These are phyloP conservation scores for Hemichromis elongatus DNA, from an alignment of 2,113 vertebrate species.

Conservation along the genomic window DNA sequence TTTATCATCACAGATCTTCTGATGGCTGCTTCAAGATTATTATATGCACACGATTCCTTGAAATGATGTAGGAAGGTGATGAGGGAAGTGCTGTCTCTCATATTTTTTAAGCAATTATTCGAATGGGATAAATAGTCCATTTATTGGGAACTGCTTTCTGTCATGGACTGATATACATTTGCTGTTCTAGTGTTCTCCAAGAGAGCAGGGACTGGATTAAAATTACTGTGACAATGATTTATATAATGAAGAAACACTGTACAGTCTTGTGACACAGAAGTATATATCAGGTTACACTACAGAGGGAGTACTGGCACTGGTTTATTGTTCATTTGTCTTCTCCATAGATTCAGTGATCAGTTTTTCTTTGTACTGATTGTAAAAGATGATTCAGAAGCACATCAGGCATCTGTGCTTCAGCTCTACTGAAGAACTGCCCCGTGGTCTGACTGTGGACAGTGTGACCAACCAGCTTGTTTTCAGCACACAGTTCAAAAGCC, in stretches of 20 bases:
- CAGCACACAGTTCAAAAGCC: background rate
- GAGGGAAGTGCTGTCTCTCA: background rate
- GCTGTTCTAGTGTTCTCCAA: background rate
- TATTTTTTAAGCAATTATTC: background rate
- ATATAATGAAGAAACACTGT: background rate
- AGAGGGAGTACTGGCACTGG: rapidly evolving
- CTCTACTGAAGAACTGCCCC: background rate
- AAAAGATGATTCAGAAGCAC: background rate
- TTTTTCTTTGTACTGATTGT: background rate
- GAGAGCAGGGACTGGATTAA: background rate
- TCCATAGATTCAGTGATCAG: background rate
- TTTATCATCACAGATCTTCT: background rate
- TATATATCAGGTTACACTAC: background rate
- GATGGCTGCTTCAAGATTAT: background rate
- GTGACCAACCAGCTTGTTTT: background rate
- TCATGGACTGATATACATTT: rapidly evolving
- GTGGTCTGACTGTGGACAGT: background rate
- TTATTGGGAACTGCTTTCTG: rapidly evolving
- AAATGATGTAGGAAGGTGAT: background rate
- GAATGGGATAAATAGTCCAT: background rate
- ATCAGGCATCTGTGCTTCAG: background rate
- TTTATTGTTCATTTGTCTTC: background rate
- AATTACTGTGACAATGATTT: background rate
- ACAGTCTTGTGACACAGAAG: background rate
- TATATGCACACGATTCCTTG: background rate